These are phyloP conservation scores for Lepisosteus oculatus DNA, from an alignment of 2,113 vertebrate species.

Conservation along the genomic window DNA sequence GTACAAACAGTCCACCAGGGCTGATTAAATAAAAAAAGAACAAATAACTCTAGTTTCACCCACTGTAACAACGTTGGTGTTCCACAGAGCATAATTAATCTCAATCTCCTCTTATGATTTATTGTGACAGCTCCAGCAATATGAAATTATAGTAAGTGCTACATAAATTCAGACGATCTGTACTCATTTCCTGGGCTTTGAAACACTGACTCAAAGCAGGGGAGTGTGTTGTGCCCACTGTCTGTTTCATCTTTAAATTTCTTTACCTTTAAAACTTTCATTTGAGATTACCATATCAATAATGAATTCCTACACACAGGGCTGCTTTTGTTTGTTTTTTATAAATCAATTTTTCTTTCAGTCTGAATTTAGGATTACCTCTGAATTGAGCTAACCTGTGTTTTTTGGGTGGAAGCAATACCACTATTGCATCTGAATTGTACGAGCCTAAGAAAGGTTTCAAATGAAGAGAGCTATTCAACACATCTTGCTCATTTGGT, in stretches of 20 bases:
- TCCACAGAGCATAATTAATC: slow-evolving; percentile 38
- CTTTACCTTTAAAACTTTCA: background rate
- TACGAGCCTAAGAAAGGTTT: no score
- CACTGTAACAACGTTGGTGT: slow-evolving; percentile 35
- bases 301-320: background rate
- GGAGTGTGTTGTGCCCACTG: background rate
- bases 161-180: slow-evolving; percentile 44
- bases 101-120: slow-evolving; percentile 37
- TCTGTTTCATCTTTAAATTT: slow-evolving; percentile 21
- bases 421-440: no score
- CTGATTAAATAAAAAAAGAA: slow-evolving; percentile 35
- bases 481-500: no score
- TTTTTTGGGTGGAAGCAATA: no score
- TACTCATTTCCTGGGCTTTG: slow-evolving; percentile 35
- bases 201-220: slow-evolving; percentile 21
- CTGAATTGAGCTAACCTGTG: background rate
- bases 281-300: slow-evolving; percentile 23
- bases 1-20: slow-evolving; percentile 37
- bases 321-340: background rate
- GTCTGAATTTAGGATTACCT: background rate
- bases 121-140: slow-evolving; percentile 29
- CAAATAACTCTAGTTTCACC: slow-evolving; percentile 49
- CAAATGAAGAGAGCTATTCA: no score
- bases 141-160: slow-evolving; percentile 38
- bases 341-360: background rate